Conservation (phyloP, 2,888 invertebrate genomes). For the Eristalis tenax region DNA sequence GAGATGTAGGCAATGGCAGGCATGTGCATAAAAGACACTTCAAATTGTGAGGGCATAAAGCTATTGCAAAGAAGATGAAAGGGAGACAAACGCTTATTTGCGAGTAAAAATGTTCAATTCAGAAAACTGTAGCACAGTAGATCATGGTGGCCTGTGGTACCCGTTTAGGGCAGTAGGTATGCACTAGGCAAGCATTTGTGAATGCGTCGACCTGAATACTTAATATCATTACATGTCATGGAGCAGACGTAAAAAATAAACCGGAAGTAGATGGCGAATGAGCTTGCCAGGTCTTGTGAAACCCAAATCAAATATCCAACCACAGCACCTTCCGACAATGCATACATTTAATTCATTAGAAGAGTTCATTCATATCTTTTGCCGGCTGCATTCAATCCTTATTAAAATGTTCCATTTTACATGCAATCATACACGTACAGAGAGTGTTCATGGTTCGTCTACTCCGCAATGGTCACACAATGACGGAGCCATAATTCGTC, state of each 20-base stretch:
- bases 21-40: no score
- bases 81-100: no score
- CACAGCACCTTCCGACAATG: not conserved
- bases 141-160: no score
- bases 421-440: not conserved
- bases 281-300: not conserved
- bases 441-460: not conserved
- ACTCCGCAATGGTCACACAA: not conserved
- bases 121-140: no score
- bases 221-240: not conserved
- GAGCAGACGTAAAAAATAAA: not conserved
- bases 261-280: not conserved
- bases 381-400: not conserved
- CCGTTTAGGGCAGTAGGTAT: no score
- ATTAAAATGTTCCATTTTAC: not conserved
- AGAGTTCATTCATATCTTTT: not conserved
- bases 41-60: no score
- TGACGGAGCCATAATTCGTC: not conserved
- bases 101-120: no score
- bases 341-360: not conserved
- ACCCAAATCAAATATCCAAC: not conserved
- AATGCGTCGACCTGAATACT: no score
- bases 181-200: no score
- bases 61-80: no score
- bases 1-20: no score